Conservation (phyloP, 2,113 vertebrate genomes). For the Petrocephalus zakoni region DNA sequence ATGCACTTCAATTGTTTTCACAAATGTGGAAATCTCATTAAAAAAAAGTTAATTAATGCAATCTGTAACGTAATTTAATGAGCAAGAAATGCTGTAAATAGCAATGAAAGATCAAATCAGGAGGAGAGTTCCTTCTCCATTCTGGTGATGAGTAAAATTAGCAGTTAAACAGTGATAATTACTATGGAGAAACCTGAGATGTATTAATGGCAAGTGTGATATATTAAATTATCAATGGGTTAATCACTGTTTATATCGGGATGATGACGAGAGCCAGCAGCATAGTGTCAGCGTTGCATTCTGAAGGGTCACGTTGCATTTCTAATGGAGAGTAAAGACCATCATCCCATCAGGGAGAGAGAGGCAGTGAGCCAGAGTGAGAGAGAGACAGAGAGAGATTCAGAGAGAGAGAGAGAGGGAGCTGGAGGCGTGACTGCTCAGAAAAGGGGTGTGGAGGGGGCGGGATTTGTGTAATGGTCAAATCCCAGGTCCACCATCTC, state of each 20-base stretch:
- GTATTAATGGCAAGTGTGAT: not conserved
- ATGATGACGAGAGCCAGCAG: not conserved
- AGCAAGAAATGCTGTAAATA: not conserved
- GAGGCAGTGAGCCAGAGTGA: not conserved
- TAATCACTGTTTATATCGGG: not conserved
- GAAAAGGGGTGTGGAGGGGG: not conserved
- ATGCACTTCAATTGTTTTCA: not conserved
- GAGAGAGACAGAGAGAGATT: too few species aligned
- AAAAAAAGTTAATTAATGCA: not conserved
- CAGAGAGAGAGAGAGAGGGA: too few species aligned
- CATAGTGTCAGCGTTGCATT: not conserved
- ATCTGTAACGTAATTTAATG: not conserved
- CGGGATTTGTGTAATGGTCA: not conserved
- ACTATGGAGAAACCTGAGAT: not conserved
- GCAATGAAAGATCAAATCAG: not conserved
- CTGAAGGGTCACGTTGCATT: not conserved
- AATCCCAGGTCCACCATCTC: not conserved
- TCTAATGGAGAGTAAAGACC: not conserved
- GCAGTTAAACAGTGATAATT: not conserved
- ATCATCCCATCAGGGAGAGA: not conserved
- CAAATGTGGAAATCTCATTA: not conserved
- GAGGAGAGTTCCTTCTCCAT: not conserved
- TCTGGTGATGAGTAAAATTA: not conserved
- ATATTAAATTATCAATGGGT: not conserved
- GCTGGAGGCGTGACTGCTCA: not conserved